Percentiles rank a stretch among this genome's conserved stretches.
Conservation (phyloP, 2,797 vertebrate species). For the Etheostoma nigrum region DNA sequence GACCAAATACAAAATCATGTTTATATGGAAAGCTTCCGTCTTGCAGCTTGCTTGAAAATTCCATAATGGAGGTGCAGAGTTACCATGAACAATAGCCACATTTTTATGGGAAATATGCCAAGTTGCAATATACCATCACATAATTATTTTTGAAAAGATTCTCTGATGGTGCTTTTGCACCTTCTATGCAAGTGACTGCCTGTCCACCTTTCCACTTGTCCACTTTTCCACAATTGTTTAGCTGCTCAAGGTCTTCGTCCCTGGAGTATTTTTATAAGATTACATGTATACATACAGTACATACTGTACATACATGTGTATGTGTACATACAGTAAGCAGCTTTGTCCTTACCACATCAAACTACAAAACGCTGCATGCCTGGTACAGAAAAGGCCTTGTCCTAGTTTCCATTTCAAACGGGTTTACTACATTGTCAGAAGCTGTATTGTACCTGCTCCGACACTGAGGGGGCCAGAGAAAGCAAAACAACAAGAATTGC, state of each 20-base stretch:
- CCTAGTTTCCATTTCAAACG: constrained; percentile 45
- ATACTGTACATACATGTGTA: no score
- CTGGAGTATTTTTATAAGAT: background rate
- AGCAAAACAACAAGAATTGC: constrained; percentile 47
- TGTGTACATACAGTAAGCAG: background rate
- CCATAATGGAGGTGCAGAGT: no score
- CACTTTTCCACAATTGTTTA: no score
- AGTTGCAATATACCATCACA: background rate
- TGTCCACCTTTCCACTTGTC: background rate
- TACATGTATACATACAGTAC: background rate
- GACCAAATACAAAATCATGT: background rate
- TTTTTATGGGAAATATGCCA: background rate
- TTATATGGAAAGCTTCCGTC: background rate
- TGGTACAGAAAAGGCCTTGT: background rate
- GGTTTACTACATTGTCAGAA: constrained; percentile 33
- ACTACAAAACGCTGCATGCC: background rate
- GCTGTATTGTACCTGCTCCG: constrained; percentile 30
- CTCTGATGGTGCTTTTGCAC: background rate
- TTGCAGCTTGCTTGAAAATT: background rate
- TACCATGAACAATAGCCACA: background rate
- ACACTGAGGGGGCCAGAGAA: constrained; percentile 29
- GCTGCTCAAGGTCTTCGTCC: background rate
- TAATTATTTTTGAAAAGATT: background rate
- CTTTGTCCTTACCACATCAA: constrained; percentile 7
- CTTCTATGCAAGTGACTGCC: background rate